Conservation (phyloP, 2,888 invertebrate genomes). For the Parasteatoda lunata region DNA sequence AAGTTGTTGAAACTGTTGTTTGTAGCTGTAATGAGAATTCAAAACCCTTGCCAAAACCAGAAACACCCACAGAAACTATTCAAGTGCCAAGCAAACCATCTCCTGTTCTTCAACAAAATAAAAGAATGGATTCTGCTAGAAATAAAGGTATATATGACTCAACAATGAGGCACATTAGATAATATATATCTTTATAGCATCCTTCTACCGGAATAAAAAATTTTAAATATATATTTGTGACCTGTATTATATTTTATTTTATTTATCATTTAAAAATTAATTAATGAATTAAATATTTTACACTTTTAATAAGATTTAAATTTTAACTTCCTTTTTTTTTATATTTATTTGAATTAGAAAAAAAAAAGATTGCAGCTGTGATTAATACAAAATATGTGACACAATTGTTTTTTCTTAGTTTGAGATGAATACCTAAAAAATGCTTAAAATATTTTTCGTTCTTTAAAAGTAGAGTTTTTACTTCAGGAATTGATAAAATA, state of each 20-base stretch:
- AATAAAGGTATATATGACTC: constrained; percentile 40
- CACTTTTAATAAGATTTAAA: too few species aligned
- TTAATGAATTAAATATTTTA: background rate
- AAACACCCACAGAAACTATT: constrained; percentile 13
- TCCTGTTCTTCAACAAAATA: constrained; percentile 24
- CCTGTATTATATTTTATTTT: background rate
- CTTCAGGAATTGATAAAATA: too few species aligned
- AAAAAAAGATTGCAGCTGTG: too few species aligned
- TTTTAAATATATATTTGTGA: background rate
- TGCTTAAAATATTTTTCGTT: too few species aligned
- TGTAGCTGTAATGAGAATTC: constrained; percentile 1
- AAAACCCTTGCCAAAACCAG: constrained; percentile 21
- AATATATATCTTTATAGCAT: background rate
- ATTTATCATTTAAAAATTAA: background rate
- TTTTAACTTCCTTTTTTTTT: too few species aligned
- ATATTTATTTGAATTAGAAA: too few species aligned
- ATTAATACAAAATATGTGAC: too few species aligned
- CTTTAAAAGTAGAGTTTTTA: too few species aligned
- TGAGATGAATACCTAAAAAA: too few species aligned
- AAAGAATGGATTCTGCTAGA: constrained; percentile 51
- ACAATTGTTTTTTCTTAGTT: too few species aligned
- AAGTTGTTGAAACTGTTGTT: background rate
- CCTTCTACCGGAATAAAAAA: background rate
- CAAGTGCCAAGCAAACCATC: constrained; percentile 41
- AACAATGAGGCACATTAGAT: background rate